phyloP scores from a whole-genome alignment of 2,888 invertebrate species.

The Ethmia dodecea region DNA sequence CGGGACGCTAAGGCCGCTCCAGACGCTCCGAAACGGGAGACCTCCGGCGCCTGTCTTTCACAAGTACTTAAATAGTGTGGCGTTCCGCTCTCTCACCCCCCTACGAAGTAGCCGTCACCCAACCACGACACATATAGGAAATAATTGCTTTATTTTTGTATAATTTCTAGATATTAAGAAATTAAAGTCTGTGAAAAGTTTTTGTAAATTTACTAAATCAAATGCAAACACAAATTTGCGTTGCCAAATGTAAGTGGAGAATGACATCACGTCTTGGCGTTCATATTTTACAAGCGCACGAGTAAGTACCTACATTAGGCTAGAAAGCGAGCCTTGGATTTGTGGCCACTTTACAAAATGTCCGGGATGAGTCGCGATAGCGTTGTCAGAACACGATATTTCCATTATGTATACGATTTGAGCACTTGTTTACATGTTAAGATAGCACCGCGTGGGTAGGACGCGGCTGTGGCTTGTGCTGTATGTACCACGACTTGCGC shows the following conservation, averaged over 20 bases:
- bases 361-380: slow-evolving; percentile 75
- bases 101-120: slow-evolving; percentile 39
- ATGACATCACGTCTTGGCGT: slow-evolving; percentile 40
- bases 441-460: slow-evolving; percentile 64
- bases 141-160: slow-evolving; percentile 41
- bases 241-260: too few relatives aligned
- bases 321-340: slow-evolving; percentile 49
- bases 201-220: slow-evolving; percentile 20
- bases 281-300: slow-evolving; percentile 45
- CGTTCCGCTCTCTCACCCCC: slow-evolving; percentile 25
- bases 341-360: slow-evolving; percentile 74
- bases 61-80: slow-evolving; percentile 12
- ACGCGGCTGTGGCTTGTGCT: slow-evolving; percentile 40
- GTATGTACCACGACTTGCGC: slow-evolving; percentile 42
- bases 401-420: slow-evolving; percentile 78
- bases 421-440: slow-evolving; percentile 74
- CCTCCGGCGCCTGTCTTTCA: slow-evolving; percentile 13
- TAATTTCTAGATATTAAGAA: slow-evolving; percentile 4
- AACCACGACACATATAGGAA: slow-evolving; percentile 21
- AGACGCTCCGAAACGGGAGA: slow-evolving; percentile 27
- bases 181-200: background rate
- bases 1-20: slow-evolving; percentile 37
- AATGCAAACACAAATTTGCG: slow-evolving; percentile 43
- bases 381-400: slow-evolving; percentile 77
- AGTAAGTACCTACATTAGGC: slow-evolving; percentile 44